Conservation (phyloP, 2,113 vertebrate species). For the Peucedramus taeniatus region DNA sequence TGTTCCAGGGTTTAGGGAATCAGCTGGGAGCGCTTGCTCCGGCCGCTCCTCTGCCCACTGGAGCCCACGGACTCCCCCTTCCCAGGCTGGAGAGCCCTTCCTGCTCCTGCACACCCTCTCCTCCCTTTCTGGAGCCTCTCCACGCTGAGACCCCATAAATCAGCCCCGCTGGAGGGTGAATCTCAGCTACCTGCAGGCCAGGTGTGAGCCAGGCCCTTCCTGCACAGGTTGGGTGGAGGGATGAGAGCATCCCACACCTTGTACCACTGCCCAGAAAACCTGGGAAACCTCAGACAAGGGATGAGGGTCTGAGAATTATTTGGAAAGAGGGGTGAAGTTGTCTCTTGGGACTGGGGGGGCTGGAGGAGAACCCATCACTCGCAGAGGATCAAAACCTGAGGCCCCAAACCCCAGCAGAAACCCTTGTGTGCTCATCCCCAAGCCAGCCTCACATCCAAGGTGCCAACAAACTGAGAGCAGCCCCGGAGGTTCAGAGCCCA, state of each 20-base stretch:
- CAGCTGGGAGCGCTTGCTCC: background rate
- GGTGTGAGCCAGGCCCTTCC: background rate
- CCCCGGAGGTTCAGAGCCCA: background rate
- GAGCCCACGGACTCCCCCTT: background rate
- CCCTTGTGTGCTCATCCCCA: accelerated
- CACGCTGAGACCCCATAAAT: accelerated
- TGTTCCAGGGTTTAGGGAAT: background rate
- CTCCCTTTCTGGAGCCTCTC: background rate
- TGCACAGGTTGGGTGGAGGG: background rate
- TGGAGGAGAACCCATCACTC: background rate
- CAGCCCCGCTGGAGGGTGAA: background rate
- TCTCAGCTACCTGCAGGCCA: background rate
- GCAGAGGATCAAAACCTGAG: background rate
- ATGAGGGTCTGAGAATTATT: accelerated
- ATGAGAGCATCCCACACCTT: background rate
- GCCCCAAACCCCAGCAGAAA: background rate
- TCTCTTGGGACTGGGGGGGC: background rate
- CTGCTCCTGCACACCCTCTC: background rate
- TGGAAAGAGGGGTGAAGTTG: background rate
- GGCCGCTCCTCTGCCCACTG: background rate
- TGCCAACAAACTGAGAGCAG: background rate
- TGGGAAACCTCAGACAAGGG: too few relatives aligned
- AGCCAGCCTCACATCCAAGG: background rate
- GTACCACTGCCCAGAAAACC: background rate
- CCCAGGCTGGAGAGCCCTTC: background rate